Conservation (phyloP, 1,140 invertebrate species). For the Thereuonema tuberculata region DNA sequence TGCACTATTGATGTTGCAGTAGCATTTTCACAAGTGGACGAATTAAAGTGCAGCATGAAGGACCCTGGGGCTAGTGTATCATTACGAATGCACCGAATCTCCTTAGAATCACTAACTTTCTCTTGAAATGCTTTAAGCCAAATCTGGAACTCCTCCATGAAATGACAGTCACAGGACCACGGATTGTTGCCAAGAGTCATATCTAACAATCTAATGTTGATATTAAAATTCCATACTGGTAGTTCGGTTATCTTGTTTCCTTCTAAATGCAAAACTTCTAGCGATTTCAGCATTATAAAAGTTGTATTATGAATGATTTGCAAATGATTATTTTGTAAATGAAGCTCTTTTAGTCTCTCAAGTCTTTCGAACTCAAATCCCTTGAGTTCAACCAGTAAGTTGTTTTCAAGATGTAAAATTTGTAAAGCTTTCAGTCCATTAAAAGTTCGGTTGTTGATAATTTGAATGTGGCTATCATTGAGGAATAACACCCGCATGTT, state of each 20-base stretch:
- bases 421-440: conserved; percentile 69
- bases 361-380: conserved; percentile 83
- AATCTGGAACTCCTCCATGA: conserved; percentile 64
- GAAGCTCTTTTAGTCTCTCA: conserved; percentile 60
- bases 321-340: conserved; percentile 74
- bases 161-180: conserved; percentile 82
- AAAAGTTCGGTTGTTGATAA: conserved; percentile 82
- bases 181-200: conserved; percentile 62
- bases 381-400: conserved; percentile 58
- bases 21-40: conserved; percentile 36
- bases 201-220: conserved; percentile 52
- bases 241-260: conserved; percentile 68
- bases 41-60: conserved; percentile 14
- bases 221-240: conserved; percentile 65
- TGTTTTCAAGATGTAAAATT: conserved; percentile 70
- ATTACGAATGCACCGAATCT: conserved; percentile 34
- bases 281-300: conserved; percentile 54
- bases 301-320: conserved; percentile 63
- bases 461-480: conserved; percentile 68
- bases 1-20: conserved; percentile 65
- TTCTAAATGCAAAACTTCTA: conserved; percentile 66
- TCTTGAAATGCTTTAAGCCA: conserved; percentile 57
- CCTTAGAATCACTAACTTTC: conserved; percentile 45
- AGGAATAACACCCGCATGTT: conserved; percentile 73
- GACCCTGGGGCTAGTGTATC: conserved; percentile 53